Evolutionary conservation across 2,113 vertebrate species (phyloP).

Genomic region (Gopherus evgoodei): DNA sequence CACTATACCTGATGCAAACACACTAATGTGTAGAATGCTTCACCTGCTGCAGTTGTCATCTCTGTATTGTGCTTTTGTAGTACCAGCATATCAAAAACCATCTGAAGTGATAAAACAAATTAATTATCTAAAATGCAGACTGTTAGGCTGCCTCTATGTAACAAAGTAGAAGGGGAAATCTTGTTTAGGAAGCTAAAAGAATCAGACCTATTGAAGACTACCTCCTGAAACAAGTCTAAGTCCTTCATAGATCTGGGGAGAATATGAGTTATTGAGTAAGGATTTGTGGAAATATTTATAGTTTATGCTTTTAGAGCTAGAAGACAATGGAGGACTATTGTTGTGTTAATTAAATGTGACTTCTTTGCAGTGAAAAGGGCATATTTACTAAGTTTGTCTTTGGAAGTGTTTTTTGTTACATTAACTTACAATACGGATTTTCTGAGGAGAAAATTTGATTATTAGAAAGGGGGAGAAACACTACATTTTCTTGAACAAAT

Average conservation of each 20-base stretch:
- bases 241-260: neutral
- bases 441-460: neutral
- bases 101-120: conserved; percentile 77
- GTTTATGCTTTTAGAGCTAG: neutral
- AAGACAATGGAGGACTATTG: neutral
- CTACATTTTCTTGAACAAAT: neutral
- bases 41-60: conserved; percentile 96
- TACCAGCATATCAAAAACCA: conserved; percentile 99
- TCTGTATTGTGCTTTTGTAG: conserved; percentile 98
- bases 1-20: conserved; percentile 92
- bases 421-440: neutral
- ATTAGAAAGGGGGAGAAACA: neutral
- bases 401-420: neutral
- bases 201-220: neutral
- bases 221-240: neutral
- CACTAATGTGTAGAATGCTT: conserved; percentile 98
- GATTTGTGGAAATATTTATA: neutral
- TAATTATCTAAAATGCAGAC: conserved; percentile 16
- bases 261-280: neutral
- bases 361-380: neutral
- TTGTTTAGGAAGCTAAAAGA: neutral
- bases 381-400: neutral
- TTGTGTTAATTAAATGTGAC: neutral
- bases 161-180: neutral
- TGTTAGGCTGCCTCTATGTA: neutral